Conservation (phyloP, 2,113 vertebrate species). For the Seriola rivoliana region DNA sequence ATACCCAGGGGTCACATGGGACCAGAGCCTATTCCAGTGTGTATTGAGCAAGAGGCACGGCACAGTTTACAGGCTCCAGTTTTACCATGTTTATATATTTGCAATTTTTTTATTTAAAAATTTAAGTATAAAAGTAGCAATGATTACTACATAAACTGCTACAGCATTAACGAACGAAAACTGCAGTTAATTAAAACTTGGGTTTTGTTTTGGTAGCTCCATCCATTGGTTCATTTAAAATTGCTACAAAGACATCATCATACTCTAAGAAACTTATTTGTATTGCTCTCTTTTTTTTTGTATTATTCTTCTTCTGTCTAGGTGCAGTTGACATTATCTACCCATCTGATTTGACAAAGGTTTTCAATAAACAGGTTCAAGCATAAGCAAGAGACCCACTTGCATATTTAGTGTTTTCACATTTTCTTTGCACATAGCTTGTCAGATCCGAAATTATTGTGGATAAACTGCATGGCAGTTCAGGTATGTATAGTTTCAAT, state of each 20-base stretch:
- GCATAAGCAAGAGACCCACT: too few species aligned
- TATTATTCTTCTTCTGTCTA: too few species aligned
- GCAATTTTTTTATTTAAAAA: neutral
- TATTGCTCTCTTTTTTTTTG: too few species aligned
- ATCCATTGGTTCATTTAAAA: too few species aligned
- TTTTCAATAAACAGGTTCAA: neutral
- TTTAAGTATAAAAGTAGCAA: neutral
- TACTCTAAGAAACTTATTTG: too few species aligned
- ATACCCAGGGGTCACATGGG: neutral
- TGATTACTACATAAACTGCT: neutral
- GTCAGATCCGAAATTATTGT: conserved; percentile 9
- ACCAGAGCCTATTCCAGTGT: neutral
- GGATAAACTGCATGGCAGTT: neutral
- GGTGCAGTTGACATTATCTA: neutral
- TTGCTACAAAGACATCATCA: too few species aligned
- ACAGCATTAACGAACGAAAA: neutral
- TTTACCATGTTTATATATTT: neutral
- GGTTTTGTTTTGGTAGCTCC: too few species aligned
- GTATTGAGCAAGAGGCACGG: neutral
- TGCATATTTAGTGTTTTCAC: neutral
- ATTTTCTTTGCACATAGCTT: neutral
- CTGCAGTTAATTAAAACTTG: too few species aligned
- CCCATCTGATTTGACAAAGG: neutral
- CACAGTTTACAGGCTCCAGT: neutral
- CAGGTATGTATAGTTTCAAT: conserved; percentile 12